Evolutionary conservation across 2,113 vertebrate species (phyloP), one percentile per base, ranked within the genome.

Genomic region (Atherinomorus stipes): DNA sequence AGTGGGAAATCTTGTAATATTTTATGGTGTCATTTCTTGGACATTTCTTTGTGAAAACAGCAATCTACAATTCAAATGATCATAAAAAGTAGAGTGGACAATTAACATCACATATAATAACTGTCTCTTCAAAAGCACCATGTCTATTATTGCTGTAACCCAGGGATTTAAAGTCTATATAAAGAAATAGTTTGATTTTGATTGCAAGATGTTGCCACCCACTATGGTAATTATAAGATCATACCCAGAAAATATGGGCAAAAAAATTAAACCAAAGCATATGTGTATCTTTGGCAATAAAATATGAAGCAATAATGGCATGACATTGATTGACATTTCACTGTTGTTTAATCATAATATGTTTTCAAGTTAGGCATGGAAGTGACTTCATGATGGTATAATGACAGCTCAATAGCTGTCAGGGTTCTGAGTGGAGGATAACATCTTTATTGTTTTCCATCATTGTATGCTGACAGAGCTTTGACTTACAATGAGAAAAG

Each of bases 381-480:
- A 92, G 90, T 90, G 76, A 89, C 88, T 89, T 90, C 74, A 81
- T 88, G 86, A 91, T 88, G 63, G 23, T 90, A 85, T 90, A 85
- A 87, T 90, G 90, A 88, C 88, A 92, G 82, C 86, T 88, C 85
- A 84, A 85, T 86, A 78, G 89, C 83, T 84, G 89, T 85, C 84
- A 82, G 47, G 72, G 67, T 77, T 51, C 79, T 79, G 74, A 69
- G 52, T 83, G 63, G 72, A 73, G 70, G 85, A 87, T 89, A 90
- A 86, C 88, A 86, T 90, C 89, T 91, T 92, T 90, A 93, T 93
- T 91, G 88, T 91, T 88, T 91, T 81, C 75, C 72, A 80, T 91
- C 69, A 91, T 76, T 85, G 77, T 87, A 69, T 82, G 76, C 83
- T 89, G 89, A 90, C 85, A 84, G 81, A 78, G 76, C 54, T 51